Conservation (phyloP, 2,888 invertebrate species). For the Stenodera caucasica region DNA sequence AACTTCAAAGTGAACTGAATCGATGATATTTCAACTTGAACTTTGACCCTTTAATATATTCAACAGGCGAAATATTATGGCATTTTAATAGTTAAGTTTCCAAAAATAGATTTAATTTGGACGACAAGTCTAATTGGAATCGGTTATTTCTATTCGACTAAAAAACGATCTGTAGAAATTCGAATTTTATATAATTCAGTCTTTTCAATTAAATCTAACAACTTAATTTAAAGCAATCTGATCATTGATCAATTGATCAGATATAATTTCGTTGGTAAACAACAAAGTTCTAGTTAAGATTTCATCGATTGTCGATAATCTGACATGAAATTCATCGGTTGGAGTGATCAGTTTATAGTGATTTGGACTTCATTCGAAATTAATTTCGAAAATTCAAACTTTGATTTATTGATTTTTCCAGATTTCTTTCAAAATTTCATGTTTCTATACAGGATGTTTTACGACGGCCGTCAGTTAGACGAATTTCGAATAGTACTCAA, state of each 20-base stretch:
- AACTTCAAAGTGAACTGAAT: background rate
- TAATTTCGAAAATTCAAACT: too few relatives aligned
- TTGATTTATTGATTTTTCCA: too few relatives aligned
- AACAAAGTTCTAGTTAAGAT: slow-evolving; percentile 13
- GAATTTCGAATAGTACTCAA: too few relatives aligned
- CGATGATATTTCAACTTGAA: slow-evolving; percentile 16
- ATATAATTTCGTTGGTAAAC: background rate
- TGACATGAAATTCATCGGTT: slow-evolving; percentile 15
- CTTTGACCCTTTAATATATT: slow-evolving; percentile 36
- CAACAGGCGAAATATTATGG: slow-evolving; percentile 39
- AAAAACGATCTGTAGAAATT: too few relatives aligned
- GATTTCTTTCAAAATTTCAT: too few relatives aligned
- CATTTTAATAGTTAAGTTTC: too few relatives aligned
- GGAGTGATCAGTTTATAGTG: too few relatives aligned
- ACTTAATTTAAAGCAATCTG: slow-evolving; percentile 6
- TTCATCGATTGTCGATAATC: slow-evolving; percentile 13
- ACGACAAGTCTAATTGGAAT: background rate
- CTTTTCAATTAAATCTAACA: background rate
- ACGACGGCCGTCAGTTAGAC: too few relatives aligned
- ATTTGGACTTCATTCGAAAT: slow-evolving; percentile 17
- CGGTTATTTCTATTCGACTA: too few relatives aligned
- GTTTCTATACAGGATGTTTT: too few relatives aligned
- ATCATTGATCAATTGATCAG: slow-evolving; percentile 4
- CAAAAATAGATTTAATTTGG: too few relatives aligned
- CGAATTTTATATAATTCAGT: too few relatives aligned